phyloP scores from a whole-genome alignment of 2,888 invertebrate species.

The Cantharis lateralis region DNA sequence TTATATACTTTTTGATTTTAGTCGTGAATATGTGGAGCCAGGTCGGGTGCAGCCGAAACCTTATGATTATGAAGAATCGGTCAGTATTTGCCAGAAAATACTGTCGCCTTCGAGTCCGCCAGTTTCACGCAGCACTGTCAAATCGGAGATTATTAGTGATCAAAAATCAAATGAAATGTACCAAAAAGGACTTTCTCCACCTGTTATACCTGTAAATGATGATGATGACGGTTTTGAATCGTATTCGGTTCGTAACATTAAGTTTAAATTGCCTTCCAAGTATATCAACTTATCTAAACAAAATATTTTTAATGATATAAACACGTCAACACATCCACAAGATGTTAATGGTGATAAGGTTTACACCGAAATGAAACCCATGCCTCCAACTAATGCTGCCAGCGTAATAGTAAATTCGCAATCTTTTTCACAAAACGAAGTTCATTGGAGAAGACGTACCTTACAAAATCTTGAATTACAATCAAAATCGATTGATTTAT shows the following conservation, averaged over 20 bases:
- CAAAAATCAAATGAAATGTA: constrained; percentile 42
- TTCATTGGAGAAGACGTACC: constrained; percentile 59
- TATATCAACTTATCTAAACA: constrained; percentile 46
- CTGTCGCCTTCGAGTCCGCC: constrained; percentile 44
- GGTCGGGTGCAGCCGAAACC: constrained; percentile 42
- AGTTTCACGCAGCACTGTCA: constrained; percentile 22
- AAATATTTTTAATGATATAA: constrained; percentile 30
- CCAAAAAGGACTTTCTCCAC: constrained; percentile 43
- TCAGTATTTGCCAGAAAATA: constrained; percentile 52
- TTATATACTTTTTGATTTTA: constrained; percentile 28
- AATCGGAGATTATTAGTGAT: constrained; percentile 36
- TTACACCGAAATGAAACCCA: constrained; percentile 39
- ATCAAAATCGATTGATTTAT: constrained; percentile 5
- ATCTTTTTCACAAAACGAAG: constrained; percentile 43
- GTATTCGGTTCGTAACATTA: constrained; percentile 54
- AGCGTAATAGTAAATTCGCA: constrained; percentile 49
- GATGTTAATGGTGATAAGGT: constrained; percentile 16
- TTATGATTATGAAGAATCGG: constrained; percentile 46
- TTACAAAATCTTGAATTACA: constrained; percentile 47
- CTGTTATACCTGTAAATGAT: constrained; percentile 19
- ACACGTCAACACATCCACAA: constrained; percentile 25
- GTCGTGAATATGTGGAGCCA: constrained; percentile 48
- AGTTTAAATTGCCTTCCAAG: constrained; percentile 54
- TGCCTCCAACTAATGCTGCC: constrained; percentile 36
- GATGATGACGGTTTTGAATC: constrained; percentile 50